Evolutionary conservation across 92 coral and sea anemone genomes (phyloP), one percentile per base, ranked within the genome.

Genomic region (Epizoanthus scotinus): DNA sequence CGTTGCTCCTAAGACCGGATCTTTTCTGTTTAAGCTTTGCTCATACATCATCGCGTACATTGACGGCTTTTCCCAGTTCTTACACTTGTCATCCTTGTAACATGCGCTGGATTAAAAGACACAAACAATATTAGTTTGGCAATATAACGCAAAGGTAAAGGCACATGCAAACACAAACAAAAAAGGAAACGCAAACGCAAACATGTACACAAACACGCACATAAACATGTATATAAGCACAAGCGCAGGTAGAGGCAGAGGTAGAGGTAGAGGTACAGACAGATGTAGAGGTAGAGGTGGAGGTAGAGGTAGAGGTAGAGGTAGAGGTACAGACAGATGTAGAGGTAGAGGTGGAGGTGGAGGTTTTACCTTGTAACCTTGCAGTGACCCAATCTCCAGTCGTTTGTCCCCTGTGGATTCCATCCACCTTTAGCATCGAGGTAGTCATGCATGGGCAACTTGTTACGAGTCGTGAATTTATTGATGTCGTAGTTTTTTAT

Each of bases 351-450:
- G 36, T 31, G 4, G 36, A 31, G 36, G 36, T 31, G 4, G 36
- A 31, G 36, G 36, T 19, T 63, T 72, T 15, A 73, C 79, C 66
- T 65, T 44, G 78, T 84, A 22, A 84, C 87, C 14, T 25, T 18
- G 22, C 73, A 79, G 5, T 57, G 31, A 14, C 54, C 70, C 13
- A 84, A 20, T 6, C 87, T 79, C 63, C 70, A 77, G 22, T 63
- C 68, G 15, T 68, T 68, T 7, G 87, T 53, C 53, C 87, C 87
- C 12, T 15, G 42, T 0, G 87, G 87, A 67, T 84, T 84, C 87
- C 87, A 84, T 8, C 83, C 83, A 2, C 74, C 73, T 7, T 20
- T 26, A 20, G 55, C 63, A 8, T 57, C 83, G 8, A 7, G 82
- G 38, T 53, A 22, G 8, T 56, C 65, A 3, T 17, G 50, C 2